Percentiles rank a stretch among this genome's conserved stretches.
Conservation (phyloP, 2,797 vertebrate genomes). For the Rhinella marina region DNA sequence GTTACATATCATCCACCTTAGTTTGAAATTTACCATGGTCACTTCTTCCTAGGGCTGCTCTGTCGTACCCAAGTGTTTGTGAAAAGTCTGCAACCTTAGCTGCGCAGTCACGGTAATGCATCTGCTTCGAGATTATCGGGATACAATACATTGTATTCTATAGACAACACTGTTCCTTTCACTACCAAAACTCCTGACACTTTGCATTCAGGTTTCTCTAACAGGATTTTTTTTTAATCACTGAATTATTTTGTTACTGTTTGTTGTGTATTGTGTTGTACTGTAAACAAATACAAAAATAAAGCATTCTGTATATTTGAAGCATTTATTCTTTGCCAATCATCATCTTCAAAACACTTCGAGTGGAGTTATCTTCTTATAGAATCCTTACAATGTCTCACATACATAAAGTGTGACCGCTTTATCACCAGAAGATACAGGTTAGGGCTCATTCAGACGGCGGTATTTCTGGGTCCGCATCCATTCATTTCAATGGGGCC, state of each 20-base stretch:
- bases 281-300: conserved; percentile 74
- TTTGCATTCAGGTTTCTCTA: conserved; percentile 69
- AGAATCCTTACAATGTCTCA: neutral
- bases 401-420: neutral
- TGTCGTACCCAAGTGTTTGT: conserved; percentile 75
- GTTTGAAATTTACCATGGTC: conserved; percentile 62
- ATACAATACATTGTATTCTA: conserved; percentile 67
- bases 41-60: conserved; percentile 72
- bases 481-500: too few relatives aligned
- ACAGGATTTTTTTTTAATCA: conserved; percentile 65
- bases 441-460: too few relatives aligned
- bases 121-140: conserved; percentile 73
- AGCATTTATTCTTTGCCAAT: conserved; percentile 82
- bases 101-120: conserved; percentile 67
- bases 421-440: neutral
- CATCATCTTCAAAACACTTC: conserved; percentile 54
- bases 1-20: conserved; percentile 5
- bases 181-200: conserved; percentile 69
- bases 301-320: conserved; percentile 79
- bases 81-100: conserved; percentile 72
- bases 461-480: too few relatives aligned
- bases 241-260: conserved; percentile 83
- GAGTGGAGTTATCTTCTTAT: neutral
- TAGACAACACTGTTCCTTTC: conserved; percentile 65
- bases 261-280: conserved; percentile 81